Conservation (phyloP, 1,140 invertebrate species). For the Aplysia californica region DNA sequence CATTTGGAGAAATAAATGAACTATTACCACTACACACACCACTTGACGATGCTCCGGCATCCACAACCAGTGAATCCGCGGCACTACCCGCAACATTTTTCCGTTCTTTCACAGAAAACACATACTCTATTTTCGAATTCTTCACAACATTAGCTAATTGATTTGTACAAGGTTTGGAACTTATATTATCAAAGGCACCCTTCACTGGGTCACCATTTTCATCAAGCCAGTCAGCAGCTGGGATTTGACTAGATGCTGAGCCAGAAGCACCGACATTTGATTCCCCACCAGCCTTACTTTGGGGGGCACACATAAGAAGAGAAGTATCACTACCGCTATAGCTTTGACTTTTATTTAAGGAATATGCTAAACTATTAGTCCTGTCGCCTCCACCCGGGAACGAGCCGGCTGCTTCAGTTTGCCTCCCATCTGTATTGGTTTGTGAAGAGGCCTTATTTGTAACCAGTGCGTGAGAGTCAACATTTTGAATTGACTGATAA, state of each 20-base stretch:
- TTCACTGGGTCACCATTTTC: slow-evolving; percentile 25
- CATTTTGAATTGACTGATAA: background rate
- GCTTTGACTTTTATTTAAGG: background rate
- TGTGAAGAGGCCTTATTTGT: background rate
- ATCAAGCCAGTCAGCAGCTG: slow-evolving; percentile 19
- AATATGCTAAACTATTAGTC: too few relatives aligned
- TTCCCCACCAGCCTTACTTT: background rate
- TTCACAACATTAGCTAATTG: too few relatives aligned
- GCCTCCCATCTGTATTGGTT: too few relatives aligned
- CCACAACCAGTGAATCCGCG: background rate
- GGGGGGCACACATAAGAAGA: background rate
- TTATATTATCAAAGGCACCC: slow-evolving; percentile 28
- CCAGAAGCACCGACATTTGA: background rate
- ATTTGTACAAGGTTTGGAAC: too few relatives aligned
- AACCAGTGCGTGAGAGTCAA: too few relatives aligned
- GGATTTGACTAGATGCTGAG: background rate
- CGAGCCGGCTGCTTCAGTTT: too few relatives aligned
- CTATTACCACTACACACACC: too few relatives aligned
- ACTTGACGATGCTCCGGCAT: background rate
- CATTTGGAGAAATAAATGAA: slow-evolving; percentile 11
- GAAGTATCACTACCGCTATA: background rate
- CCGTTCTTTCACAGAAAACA: slow-evolving; percentile 18
- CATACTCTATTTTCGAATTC: slow-evolving; percentile 13
- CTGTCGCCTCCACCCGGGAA: too few relatives aligned
- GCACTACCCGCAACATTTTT: slow-evolving; percentile 12